These are phyloP conservation scores for Zootermopsis nevadensis DNA, from an alignment of 2,888 invertebrate genomes.

Conservation along the genomic window DNA sequence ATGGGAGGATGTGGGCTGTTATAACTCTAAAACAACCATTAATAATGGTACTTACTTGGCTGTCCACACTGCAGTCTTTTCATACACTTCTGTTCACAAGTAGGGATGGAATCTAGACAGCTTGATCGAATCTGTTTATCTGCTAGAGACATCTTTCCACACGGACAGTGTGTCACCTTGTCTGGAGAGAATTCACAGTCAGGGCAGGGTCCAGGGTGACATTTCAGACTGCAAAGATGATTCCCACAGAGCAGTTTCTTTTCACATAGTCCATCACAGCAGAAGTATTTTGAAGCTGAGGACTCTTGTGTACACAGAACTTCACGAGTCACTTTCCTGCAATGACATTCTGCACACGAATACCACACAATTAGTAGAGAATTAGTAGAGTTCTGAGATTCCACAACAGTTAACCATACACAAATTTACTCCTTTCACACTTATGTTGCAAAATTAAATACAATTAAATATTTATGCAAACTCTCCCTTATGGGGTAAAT, in stretches of 20 bases:
- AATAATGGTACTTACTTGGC: constrained; percentile 58
- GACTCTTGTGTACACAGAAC: constrained; percentile 72
- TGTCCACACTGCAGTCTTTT: constrained; percentile 63
- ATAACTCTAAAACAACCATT: background rate
- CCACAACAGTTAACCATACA: too few species aligned
- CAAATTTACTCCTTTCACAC: too few species aligned
- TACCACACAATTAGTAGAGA: too few species aligned
- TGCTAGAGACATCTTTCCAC: constrained; percentile 74
- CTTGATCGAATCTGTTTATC: constrained; percentile 68
- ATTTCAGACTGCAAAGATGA: constrained; percentile 75
- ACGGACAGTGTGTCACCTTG: constrained; percentile 77
- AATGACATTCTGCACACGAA: constrained; percentile 72
- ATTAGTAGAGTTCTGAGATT: too few species aligned
- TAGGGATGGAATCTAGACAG: constrained; percentile 85
- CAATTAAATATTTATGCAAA: too few species aligned
- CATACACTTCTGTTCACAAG: constrained; percentile 75
- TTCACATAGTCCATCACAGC: constrained; percentile 73
- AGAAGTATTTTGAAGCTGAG: constrained; percentile 65
- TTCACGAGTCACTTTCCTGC: constrained; percentile 72
- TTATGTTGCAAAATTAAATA: too few species aligned
- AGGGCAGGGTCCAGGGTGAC: constrained; percentile 77
- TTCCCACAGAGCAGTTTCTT: constrained; percentile 73
- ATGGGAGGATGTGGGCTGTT: too few species aligned
- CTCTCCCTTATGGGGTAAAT: too few species aligned
- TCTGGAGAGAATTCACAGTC: constrained; percentile 73